Percentiles rank a stretch among this genome's conserved stretches.
Evolutionary conservation across 2,888 invertebrate species (phyloP).

Genomic region (Peribatodes rhomboidaria): DNA sequence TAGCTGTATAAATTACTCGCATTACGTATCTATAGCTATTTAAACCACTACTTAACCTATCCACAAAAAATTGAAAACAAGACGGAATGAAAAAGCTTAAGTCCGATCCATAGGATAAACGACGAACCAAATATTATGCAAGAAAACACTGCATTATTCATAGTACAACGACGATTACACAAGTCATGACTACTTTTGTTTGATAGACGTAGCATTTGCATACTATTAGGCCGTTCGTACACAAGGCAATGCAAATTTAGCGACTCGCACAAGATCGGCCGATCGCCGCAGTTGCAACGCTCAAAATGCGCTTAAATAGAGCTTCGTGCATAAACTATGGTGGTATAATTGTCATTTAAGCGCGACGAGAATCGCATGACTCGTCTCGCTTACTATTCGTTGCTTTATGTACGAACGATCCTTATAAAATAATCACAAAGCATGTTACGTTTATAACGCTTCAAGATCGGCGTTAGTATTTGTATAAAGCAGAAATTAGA

Average conservation of each 20-base stretch:
- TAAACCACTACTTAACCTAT: background rate
- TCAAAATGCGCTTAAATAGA: background rate
- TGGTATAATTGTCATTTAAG: background rate
- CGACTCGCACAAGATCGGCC: background rate
- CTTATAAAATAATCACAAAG: background rate
- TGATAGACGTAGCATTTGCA: background rate
- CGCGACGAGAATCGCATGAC: background rate
- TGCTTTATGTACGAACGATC: background rate
- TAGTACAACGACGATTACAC: background rate
- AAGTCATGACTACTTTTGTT: background rate
- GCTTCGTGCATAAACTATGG: background rate
- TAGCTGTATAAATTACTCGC: slow-evolving; percentile 5
- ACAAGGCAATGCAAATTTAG: background rate
- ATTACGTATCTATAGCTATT: background rate
- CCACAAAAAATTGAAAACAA: background rate
- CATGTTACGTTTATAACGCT: background rate
- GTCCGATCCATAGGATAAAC: background rate
- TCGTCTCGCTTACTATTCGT: background rate
- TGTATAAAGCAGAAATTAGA: slow-evolving; percentile 57
- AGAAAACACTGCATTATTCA: background rate
- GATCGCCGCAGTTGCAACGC: background rate
- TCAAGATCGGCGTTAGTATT: slow-evolving; percentile 22
- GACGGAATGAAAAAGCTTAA: background rate
- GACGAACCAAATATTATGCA: background rate
- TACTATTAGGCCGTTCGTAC: background rate